A percentile compares a stretch with the other conserved stretches of the same genome.
phyloP scores from a whole-genome alignment of 1,140 invertebrate genomes.

The Zelostemma sp. region DNA sequence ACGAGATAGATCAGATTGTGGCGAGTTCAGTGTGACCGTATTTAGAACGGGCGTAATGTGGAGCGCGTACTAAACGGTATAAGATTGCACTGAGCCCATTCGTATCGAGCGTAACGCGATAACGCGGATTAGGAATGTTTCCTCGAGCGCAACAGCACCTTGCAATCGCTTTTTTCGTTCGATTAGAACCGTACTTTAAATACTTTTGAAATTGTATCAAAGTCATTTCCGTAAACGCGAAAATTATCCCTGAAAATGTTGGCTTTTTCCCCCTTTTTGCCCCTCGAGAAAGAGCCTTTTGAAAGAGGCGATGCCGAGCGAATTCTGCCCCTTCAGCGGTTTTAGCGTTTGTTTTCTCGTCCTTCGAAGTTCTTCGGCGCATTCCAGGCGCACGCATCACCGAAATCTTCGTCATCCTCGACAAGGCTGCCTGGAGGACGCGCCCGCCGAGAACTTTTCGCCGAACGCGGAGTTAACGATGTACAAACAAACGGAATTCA shows the following conservation, averaged over 20 bases:
- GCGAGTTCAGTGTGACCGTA: conserved; percentile 3
- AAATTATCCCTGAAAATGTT: too few relatives aligned
- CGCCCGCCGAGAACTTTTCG: conserved; percentile 34
- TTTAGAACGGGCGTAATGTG: conserved; percentile 2
- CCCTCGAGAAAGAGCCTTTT: too few relatives aligned
- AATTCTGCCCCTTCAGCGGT: too few relatives aligned
- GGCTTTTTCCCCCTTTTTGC: too few relatives aligned
- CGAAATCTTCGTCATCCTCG: conserved; percentile 31
- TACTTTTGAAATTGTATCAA: too few relatives aligned
- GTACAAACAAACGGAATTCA: conserved; percentile 47
- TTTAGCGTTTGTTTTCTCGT: too few relatives aligned
- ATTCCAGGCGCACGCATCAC: conserved; percentile 26
- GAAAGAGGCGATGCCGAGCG: too few relatives aligned
- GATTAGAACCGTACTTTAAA: too few relatives aligned
- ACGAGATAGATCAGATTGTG: conserved; percentile 3
- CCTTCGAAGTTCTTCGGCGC: conserved; percentile 22
- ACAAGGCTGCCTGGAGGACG: conserved; percentile 51
- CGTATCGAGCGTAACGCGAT: background rate
- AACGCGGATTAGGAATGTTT: conserved; percentile 4
- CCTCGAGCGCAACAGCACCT: background rate
- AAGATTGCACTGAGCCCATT: background rate
- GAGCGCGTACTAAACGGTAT: conserved; percentile 3
- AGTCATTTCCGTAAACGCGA: too few relatives aligned
- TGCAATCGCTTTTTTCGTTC: background rate
- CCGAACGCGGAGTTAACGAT: conserved; percentile 48